These are phyloP conservation scores for Trigoniulus corallinus DNA, from an alignment of 1,140 invertebrate species.

Conservation along the genomic window DNA sequence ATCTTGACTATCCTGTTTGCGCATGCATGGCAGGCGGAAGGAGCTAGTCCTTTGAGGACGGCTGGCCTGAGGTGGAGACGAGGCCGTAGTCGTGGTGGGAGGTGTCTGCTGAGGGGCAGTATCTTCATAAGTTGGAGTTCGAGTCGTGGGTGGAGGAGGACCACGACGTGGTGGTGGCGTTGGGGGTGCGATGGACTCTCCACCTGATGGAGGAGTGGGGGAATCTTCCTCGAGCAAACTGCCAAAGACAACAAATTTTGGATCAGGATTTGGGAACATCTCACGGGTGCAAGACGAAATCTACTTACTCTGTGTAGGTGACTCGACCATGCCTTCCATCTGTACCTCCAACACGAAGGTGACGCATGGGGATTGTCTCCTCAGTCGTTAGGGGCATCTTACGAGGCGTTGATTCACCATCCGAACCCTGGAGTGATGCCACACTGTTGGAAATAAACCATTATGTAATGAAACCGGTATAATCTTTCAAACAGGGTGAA, in stretches of 20 bases:
- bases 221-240: background rate
- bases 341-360: background rate
- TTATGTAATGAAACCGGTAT: background rate
- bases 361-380: background rate
- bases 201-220: background rate
- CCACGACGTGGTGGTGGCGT: background rate
- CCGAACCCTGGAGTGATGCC: background rate
- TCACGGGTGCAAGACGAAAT: too few relatives aligned
- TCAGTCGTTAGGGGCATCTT: background rate
- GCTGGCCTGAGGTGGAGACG: background rate
- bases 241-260: too few relatives aligned
- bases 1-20: constrained; percentile 7
- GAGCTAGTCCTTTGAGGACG: background rate
- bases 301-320: background rate
- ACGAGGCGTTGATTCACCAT: background rate
- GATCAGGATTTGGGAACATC: too few relatives aligned
- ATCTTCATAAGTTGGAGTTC: background rate
- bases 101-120: background rate
- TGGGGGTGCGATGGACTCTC: background rate
- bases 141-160: background rate
- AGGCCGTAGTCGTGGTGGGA: background rate
- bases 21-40: constrained; percentile 5
- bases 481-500: too few relatives aligned
- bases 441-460: background rate
- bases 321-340: background rate